Conservation (phyloP, 2,113 vertebrate genomes). For the Nipponia nippon region DNA sequence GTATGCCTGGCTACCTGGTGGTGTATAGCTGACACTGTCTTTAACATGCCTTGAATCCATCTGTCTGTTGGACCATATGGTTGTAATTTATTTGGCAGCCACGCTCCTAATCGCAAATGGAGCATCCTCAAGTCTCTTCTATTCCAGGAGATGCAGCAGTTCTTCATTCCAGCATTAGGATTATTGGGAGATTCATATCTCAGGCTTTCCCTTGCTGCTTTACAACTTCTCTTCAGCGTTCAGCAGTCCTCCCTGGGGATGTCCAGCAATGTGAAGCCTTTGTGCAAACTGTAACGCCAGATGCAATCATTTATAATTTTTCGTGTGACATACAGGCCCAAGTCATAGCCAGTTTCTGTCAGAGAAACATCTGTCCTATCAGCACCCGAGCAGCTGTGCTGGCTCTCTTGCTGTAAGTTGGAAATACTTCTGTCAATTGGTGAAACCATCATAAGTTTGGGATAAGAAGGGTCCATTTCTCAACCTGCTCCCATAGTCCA, state of each 20-base stretch:
- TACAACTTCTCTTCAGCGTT: not conserved
- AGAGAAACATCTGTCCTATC: constrained; percentile 50
- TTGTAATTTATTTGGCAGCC: constrained; percentile 59
- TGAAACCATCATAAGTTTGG: not conserved
- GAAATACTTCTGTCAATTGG: constrained; percentile 12
- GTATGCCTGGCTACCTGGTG: constrained; percentile 51
- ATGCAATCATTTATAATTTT: not conserved
- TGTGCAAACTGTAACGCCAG: not conserved
- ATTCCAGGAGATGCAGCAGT: constrained; percentile 1
- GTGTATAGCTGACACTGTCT: constrained; percentile 59
- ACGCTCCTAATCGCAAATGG: constrained; percentile 33
- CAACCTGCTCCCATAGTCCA: not conserved
- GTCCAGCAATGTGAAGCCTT: not conserved
- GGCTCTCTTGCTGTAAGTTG: not conserved
- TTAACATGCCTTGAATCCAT: constrained; percentile 56
- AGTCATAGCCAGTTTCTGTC: constrained; percentile 24
- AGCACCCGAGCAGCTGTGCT: not conserved
- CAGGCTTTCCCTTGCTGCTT: not conserved
- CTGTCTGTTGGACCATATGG: constrained; percentile 62
- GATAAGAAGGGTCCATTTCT: not conserved
- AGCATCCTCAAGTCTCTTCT: constrained; percentile 38
- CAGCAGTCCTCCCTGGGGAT: not conserved
- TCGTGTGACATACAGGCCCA: not conserved
- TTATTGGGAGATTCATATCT: not conserved
- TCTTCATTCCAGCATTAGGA: not conserved